These are phyloP conservation scores for Notoglanidium macrostoma DNA, from an alignment of 2,797 vertebrate genomes.

Conservation along the genomic window DNA sequence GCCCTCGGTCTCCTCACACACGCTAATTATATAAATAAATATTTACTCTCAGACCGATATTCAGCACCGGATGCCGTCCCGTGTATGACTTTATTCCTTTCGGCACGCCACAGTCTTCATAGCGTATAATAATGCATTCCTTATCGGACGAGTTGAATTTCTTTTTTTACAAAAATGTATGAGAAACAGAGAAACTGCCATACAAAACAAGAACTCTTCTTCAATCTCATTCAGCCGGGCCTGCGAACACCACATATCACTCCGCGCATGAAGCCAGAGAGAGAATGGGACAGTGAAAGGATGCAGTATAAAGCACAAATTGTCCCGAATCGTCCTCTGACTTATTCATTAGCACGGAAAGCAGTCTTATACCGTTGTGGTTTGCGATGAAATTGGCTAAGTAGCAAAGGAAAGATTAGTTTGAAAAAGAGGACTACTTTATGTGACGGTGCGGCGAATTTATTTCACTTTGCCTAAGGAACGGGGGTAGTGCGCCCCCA, in stretches of 20 bases:
- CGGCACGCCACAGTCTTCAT: slow-evolving; percentile 45
- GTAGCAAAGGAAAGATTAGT: slow-evolving; percentile 50
- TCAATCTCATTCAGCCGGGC: slow-evolving; percentile 70
- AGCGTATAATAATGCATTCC: slow-evolving; percentile 25
- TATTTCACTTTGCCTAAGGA: slow-evolving; percentile 92
- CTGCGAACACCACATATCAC: slow-evolving; percentile 69
- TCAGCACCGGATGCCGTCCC: slow-evolving; percentile 58
- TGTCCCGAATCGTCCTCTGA: slow-evolving; percentile 12
- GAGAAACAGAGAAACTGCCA: slow-evolving; percentile 67
- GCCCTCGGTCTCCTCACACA: slow-evolving; percentile 70
- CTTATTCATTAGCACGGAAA: slow-evolving; percentile 16
- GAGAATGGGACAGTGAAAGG: slow-evolving; percentile 66
- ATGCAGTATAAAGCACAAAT: slow-evolving; percentile 40
- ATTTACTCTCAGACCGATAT: slow-evolving; percentile 78
- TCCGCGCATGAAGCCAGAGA: slow-evolving; percentile 63
- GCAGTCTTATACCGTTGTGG: not conserved
- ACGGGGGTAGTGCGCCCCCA: slow-evolving; percentile 81
- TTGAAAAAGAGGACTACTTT: slow-evolving; percentile 78
- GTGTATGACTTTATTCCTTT: slow-evolving; percentile 47
- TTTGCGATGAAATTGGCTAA: slow-evolving; percentile 23
- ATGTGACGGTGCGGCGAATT: slow-evolving; percentile 85
- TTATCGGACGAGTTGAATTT: slow-evolving; percentile 48
- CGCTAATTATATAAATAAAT: slow-evolving; percentile 69
- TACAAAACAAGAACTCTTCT: slow-evolving; percentile 72
- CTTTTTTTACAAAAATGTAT: slow-evolving; percentile 52